A percentile compares a stretch with the other conserved stretches of the same genome.
phyloP scores from a whole-genome alignment of 2,888 invertebrate genomes.

The Lasiommata megera region DNA sequence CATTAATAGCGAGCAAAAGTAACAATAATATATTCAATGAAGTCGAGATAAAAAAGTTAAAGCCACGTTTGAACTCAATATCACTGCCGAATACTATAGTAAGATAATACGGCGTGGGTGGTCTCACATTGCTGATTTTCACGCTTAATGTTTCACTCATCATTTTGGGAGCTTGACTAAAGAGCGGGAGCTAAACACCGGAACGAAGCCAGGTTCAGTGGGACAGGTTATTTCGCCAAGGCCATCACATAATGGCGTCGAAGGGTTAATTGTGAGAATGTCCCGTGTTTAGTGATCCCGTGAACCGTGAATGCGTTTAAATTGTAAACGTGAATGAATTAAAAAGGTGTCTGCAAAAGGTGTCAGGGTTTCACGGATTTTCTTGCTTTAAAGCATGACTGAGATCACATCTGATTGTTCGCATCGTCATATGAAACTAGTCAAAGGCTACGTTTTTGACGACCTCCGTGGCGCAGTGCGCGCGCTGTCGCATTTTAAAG shows the following conservation, averaged over 20 bases:
- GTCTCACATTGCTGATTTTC: conserved; percentile 32
- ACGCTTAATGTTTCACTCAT: conserved; percentile 30
- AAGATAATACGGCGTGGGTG: conserved; percentile 33
- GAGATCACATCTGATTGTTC: too few species aligned
- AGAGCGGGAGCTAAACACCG: conserved; percentile 13
- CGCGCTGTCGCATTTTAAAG: too few species aligned
- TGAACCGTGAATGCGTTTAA: not conserved
- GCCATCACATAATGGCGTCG: conserved; percentile 10
- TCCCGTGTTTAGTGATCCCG: conserved; percentile 2
- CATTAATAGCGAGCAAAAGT: conserved; percentile 7
- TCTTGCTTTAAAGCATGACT: too few species aligned
- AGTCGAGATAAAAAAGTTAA: conserved; percentile 1
- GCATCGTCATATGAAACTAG: too few species aligned
- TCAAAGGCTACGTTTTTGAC: too few species aligned
- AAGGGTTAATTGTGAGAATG: conserved; percentile 17
- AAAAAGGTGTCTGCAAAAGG: too few species aligned
- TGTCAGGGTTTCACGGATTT: too few species aligned
- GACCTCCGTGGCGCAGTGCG: too few species aligned
- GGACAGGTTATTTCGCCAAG: conserved; percentile 28
- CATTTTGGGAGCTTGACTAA: conserved; percentile 24
- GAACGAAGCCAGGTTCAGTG: conserved; percentile 25
- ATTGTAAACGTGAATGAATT: not conserved
- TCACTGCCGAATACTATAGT: conserved; percentile 22
- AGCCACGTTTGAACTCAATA: conserved; percentile 9
- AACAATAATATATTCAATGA: conserved; percentile 9